A percentile compares a stretch with the other conserved stretches of the same genome.
These are phyloP conservation scores for Gallinago solitaria DNA, from an alignment of 2,797 vertebrate genomes.

Conservation along the genomic window DNA sequence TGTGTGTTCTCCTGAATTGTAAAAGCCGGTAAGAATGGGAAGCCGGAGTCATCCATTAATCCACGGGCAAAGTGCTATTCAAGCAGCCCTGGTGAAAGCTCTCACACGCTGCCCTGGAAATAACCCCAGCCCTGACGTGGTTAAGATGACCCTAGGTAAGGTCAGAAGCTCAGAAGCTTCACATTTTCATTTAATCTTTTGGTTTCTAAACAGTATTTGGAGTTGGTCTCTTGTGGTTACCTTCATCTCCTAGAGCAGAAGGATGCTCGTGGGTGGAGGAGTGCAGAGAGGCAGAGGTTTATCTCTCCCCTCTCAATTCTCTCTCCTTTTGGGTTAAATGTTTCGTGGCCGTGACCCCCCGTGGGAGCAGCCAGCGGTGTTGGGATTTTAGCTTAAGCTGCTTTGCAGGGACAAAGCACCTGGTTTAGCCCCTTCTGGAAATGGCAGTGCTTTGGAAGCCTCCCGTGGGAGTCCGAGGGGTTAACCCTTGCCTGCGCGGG, in stretches of 20 bases:
- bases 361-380: background rate
- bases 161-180: slow-evolving; percentile 21
- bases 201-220: background rate
- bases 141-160: slow-evolving; percentile 7
- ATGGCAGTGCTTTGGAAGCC: background rate
- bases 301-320: background rate
- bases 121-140: slow-evolving; percentile 28
- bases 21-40: slow-evolving; percentile 24
- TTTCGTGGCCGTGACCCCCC: background rate
- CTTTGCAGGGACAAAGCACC: slow-evolving; percentile 43
- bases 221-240: background rate
- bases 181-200: slow-evolving; percentile 46
- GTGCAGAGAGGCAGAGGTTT: background rate
- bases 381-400: slow-evolving; percentile 33
- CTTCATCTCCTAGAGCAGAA: background rate
- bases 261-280: background rate
- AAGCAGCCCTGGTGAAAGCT: slow-evolving; percentile 45
- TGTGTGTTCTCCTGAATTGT: background rate
- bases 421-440: slow-evolving; percentile 45
- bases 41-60: slow-evolving; percentile 44
- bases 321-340: background rate
- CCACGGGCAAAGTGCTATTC: background rate
- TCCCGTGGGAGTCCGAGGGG: background rate
- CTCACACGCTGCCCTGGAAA: slow-evolving; percentile 49
- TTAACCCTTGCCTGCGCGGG: background rate